These are phyloP conservation scores for Alligator mississippiensis DNA, from an alignment of 2,113 vertebrate species.

Conservation along the genomic window DNA sequence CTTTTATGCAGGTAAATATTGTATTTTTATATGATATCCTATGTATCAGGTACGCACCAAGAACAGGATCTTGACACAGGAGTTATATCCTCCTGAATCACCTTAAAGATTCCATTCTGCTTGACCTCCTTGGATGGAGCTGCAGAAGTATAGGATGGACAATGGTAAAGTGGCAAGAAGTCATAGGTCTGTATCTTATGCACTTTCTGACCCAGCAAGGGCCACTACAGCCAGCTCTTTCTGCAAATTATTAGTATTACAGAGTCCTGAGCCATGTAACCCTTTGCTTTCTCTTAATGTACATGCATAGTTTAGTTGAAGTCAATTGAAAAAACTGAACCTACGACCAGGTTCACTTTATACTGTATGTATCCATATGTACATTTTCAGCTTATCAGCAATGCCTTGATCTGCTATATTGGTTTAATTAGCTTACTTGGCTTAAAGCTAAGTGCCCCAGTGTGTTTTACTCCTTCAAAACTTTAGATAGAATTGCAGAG, in stretches of 20 bases:
- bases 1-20: no score
- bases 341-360: not conserved
- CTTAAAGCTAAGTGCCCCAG: constrained; percentile 1
- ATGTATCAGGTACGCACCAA: not conserved
- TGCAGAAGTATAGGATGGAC: not conserved
- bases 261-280: not conserved
- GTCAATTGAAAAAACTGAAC: not conserved
- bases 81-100: not conserved
- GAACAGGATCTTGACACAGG: not conserved
- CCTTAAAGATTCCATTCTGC: not conserved
- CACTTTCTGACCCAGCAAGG: not conserved
- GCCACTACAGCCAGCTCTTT: not conserved
- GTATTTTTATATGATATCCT: not conserved
- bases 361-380: accelerated
- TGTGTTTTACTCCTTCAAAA: not conserved
- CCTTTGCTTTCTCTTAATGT: constrained; percentile 23
- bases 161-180: not conserved
- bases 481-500: no score
- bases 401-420: not conserved
- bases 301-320: constrained; percentile 17
- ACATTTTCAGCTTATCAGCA: not conserved
- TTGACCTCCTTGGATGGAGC: not conserved
- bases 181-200: not conserved
- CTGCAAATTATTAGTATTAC: not conserved
- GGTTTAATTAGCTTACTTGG: not conserved